Evolutionary conservation across 2,113 vertebrate species (phyloP), one percentile per base, ranked within the genome.

Genomic region (Suncus etruscus): DNA sequence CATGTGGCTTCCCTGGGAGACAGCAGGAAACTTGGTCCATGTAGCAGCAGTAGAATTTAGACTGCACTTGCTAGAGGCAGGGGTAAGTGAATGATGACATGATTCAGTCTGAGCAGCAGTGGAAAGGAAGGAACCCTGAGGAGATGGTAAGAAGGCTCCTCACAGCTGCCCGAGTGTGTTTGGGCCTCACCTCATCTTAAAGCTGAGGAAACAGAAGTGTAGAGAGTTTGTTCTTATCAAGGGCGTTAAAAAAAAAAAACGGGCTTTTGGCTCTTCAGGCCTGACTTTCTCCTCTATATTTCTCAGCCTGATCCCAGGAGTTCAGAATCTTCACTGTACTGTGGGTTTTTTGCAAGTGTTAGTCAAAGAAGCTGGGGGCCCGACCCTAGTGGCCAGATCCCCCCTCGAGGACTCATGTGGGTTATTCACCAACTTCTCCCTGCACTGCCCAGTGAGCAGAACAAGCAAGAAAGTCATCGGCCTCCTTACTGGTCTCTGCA

Each of bases 1-100:
- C 54, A 2, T 58, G 18, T 27, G 10, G 16, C 45, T 86, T 65
- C 32, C 11, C 0, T 47, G 39, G 47, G 88, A 77, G 45, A 84
- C 77, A 85, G 14, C 39, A 75, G 31, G 73, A 68, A 61, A 11
- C 25, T 15, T 4, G 16, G 48, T 8, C 3, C 54, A 15, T 66
- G 24, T 12, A 48, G 31, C 22, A 83, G 80, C 32, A 88, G n/a
- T 76, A 80, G 63, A 90, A 82, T 48, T 78, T 69, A 15, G 50
- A 25, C 8, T 22, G 24, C 3, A 48, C 25, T 81, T 69, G 14
- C n/a, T 51, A 0, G 39, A 85, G 87, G 32, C 84, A 91, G 25
- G 80, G 72, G 10, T 45, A 48, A 83, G 29, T n/a, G n/a, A 3
- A 15, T 91, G 31, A 58, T 25, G 20, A 16, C 51, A 12, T 12